These are phyloP conservation scores for Hylaea fasciaria DNA, from an alignment of 2,888 invertebrate genomes.

Conservation along the genomic window DNA sequence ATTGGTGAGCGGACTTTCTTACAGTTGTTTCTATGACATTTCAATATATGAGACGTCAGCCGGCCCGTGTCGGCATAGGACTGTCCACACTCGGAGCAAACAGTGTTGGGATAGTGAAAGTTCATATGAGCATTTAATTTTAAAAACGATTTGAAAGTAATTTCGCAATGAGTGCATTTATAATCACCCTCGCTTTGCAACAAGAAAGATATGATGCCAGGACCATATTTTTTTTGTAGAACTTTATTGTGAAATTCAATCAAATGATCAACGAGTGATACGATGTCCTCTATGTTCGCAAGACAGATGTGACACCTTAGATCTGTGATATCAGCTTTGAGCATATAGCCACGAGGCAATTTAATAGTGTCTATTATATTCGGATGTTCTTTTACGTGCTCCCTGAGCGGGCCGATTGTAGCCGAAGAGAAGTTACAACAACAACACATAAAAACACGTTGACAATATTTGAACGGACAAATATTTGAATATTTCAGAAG, in stretches of 20 bases:
- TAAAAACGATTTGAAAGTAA: neutral
- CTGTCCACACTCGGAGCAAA: neutral
- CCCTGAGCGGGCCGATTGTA: slow-evolving; percentile 1
- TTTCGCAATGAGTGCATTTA: slow-evolving; percentile 1
- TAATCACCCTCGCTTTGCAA: neutral
- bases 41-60: neutral
- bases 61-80: neutral
- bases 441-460: neutral
- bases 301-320: slow-evolving; percentile 4
- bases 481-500: slow-evolving; percentile 13
- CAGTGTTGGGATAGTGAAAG: slow-evolving; percentile 1
- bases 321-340: slow-evolving; percentile 16
- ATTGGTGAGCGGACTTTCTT: neutral
- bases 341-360: neutral
- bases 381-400: slow-evolving; percentile 1
- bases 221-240: neutral
- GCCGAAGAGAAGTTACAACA: slow-evolving; percentile 10
- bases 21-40: neutral
- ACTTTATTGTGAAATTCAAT: slow-evolving; percentile 1
- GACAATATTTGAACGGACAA: slow-evolving; percentile 10
- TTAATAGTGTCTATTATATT: neutral
- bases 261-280: slow-evolving; percentile 6
- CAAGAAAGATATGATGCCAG: slow-evolving; percentile 4
- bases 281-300: neutral
- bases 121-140: slow-evolving; percentile 1